phyloP scores from a whole-genome alignment of 2,888 invertebrate genomes.

The Epinotia brunnichana region DNA sequence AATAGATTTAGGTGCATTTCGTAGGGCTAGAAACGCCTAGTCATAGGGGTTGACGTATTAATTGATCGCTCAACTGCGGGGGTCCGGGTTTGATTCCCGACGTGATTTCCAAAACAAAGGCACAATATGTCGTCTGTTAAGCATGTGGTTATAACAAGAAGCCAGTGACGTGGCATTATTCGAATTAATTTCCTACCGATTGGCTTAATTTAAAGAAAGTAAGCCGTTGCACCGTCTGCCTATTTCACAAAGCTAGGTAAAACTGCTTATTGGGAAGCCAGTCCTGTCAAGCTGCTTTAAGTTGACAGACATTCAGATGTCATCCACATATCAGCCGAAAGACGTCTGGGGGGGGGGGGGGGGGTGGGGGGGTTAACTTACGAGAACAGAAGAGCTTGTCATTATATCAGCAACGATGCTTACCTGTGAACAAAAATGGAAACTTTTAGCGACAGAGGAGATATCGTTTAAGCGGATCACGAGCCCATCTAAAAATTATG shows the following conservation, averaged over 20 bases:
- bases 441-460: not conserved
- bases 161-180: not conserved
- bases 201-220: too few relatives aligned
- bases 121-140: slow-evolving; percentile 15
- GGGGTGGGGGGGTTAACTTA: too few relatives aligned
- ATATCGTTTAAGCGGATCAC: too few relatives aligned
- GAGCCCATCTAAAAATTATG: too few relatives aligned
- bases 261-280: too few relatives aligned
- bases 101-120: slow-evolving; percentile 24
- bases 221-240: too few relatives aligned
- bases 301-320: too few relatives aligned
- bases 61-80: slow-evolving; percentile 21
- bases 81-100: slow-evolving; percentile 19
- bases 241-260: too few relatives aligned
- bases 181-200: not conserved
- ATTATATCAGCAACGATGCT: not conserved
- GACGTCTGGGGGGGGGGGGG: too few relatives aligned
- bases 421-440: not conserved
- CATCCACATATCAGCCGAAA: too few relatives aligned
- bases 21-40: slow-evolving; percentile 13
- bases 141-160: slow-evolving; percentile 20
- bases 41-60: slow-evolving; percentile 30
- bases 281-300: too few relatives aligned
- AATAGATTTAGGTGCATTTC: slow-evolving; percentile 30
- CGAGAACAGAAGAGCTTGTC: not conserved